phyloP scores from a whole-genome alignment of 2,113 vertebrate species.

The Ciconia maguari region DNA sequence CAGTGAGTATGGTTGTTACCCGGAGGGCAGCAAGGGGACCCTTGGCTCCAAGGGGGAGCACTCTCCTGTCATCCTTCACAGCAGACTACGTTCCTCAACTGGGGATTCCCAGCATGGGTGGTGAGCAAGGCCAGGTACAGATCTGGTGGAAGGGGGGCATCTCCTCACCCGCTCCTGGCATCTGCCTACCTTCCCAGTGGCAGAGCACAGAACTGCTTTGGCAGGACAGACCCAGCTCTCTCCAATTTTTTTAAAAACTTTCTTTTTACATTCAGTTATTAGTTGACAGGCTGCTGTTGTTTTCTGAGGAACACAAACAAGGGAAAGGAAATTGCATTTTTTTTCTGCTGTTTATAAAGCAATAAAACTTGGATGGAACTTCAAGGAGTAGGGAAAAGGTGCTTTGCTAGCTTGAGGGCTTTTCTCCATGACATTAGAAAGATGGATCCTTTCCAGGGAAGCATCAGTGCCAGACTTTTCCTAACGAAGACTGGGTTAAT shows the following conservation, averaged over 20 bases:
- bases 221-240: not conserved
- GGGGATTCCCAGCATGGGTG: accelerated
- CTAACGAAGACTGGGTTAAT: not conserved
- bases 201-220: not conserved
- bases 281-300: not conserved
- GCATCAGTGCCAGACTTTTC: not conserved
- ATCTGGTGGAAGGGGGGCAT: not conserved
- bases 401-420: not conserved
- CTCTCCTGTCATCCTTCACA: not conserved
- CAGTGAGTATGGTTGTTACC: not conserved
- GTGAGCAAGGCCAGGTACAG: not conserved
- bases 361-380: not conserved
- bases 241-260: not conserved
- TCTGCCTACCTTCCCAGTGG: not conserved
- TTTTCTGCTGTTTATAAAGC: not conserved
- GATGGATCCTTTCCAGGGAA: not conserved
- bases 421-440: not conserved
- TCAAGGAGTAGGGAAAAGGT: not conserved
- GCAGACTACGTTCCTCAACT: accelerated
- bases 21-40: not conserved
- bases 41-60: not conserved
- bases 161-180: not conserved
- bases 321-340: not conserved
- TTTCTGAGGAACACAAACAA: not conserved
- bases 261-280: not conserved